Percentiles rank a stretch among this genome's conserved stretches.
Conservation (phyloP, 2,888 invertebrate genomes). For the Fabriciana adippe region DNA sequence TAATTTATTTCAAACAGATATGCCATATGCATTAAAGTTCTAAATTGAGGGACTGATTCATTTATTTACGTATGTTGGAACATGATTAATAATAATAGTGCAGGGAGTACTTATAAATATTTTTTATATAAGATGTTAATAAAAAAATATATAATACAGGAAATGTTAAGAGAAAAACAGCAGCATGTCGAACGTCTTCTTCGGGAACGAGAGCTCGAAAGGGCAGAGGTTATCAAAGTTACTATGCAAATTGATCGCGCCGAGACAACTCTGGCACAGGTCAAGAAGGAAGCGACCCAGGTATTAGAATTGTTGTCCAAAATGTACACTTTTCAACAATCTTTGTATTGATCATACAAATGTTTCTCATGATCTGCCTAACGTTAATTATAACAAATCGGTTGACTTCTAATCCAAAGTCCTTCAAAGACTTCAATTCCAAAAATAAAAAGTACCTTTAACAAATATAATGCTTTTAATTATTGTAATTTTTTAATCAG, state of each 20-base stretch:
- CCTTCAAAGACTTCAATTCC: too few relatives aligned
- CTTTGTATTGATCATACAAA: background rate
- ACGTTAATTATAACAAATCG: too few relatives aligned
- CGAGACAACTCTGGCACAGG: conserved; percentile 82
- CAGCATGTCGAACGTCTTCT: conserved; percentile 96
- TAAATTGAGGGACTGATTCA: background rate
- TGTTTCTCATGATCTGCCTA: background rate
- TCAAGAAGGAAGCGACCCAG: conserved; percentile 85
- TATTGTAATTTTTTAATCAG: too few relatives aligned
- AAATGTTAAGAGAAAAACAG: conserved; percentile 95
- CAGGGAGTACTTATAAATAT: background rate
- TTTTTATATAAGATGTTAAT: background rate
- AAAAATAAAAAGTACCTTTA: too few relatives aligned
- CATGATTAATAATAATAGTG: conserved; percentile 31
- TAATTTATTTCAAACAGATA: background rate
- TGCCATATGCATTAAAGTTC: background rate
- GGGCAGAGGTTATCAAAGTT: conserved; percentile 93
- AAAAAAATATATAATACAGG: conserved; percentile 78
- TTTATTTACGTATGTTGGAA: conserved; percentile 30
- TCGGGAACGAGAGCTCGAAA: conserved; percentile 94
- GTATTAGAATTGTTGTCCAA: conserved; percentile 57
- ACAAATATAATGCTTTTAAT: too few relatives aligned
- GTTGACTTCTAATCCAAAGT: too few relatives aligned
- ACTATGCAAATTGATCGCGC: conserved; percentile 91
- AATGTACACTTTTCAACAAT: background rate